Conservation (phyloP, 2,888 invertebrate species). For the Dendrolimus pini region DNA sequence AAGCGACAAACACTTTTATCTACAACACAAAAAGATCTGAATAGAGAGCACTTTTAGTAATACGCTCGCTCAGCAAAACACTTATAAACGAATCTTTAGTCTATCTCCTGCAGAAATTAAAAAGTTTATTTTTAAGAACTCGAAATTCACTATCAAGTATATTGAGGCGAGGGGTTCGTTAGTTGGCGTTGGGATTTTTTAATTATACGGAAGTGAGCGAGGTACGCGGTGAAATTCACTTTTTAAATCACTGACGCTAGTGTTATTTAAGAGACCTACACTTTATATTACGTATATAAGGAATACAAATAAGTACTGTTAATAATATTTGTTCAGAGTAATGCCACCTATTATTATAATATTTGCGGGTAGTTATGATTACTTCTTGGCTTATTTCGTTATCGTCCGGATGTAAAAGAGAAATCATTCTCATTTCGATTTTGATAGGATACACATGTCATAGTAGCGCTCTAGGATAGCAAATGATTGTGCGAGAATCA, state of each 20-base stretch:
- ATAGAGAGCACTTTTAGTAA: neutral
- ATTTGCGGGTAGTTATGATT: too few relatives aligned
- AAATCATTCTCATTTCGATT: too few relatives aligned
- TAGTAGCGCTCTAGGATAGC: too few relatives aligned
- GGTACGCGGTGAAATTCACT: constrained; percentile 9
- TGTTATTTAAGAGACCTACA: constrained; percentile 5
- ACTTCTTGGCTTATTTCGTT: too few relatives aligned
- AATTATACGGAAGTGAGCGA: constrained; percentile 49
- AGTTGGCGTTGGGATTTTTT: constrained; percentile 43
- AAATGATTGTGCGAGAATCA: too few relatives aligned
- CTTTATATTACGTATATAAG: constrained; percentile 1
- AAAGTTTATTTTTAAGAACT: constrained; percentile 21
- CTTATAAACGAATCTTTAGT: constrained; percentile 18
- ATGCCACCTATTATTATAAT: too few relatives aligned
- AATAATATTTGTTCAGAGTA: too few relatives aligned
- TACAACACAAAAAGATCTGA: too few relatives aligned
- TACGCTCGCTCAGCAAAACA: constrained; percentile 2
- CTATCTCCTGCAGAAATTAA: constrained; percentile 16
- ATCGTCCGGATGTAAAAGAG: too few relatives aligned
- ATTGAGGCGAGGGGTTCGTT: constrained; percentile 44
- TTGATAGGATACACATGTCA: too few relatives aligned
- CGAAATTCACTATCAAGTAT: constrained; percentile 32
- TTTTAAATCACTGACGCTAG: constrained; percentile 2
- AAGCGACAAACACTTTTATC: too few relatives aligned
- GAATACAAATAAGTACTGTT: too few relatives aligned